Evolutionary conservation across 2,113 vertebrate species (phyloP), one percentile per base, ranked within the genome.

Genomic region (rat (Rattus norvegicus)): DNA sequence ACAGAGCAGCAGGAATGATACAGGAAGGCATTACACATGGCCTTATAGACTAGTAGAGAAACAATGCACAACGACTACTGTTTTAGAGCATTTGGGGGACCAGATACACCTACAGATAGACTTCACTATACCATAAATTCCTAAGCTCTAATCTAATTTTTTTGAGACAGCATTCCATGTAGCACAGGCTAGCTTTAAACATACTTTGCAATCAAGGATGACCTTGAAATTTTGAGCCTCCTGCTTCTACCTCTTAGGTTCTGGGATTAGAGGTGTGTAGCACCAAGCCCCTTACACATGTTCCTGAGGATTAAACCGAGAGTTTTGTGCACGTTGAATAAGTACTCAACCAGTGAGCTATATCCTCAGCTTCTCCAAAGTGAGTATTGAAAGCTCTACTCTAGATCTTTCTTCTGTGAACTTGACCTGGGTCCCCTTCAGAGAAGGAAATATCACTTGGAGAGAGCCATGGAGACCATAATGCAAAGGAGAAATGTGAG

Each of bases 381-480:
- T 24, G 17, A 36, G 13, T 43, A 43, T 43, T 43, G 24, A 7
- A 65, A 47, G 47, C 61, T 75, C 70, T 75, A 47, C 56, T 22
- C 75, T 33, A 91, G 43, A 94, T 69, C 73, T 90, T 93, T 85
- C 93, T 94, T 92, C 86, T 39, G 13, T 5, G 59, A 65, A 63
- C 54, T 72, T 87, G 43, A 92, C 56, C 69, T 81, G 59, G 43
- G 19, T 72, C 19, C 19, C 85, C 28, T 79, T 86, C 56, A 88
- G 26, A 96, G 93, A 92, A 90, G 61, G 77, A 94, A 94, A 79
- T 65, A 72, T 76, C 87, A 86, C 28, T 89, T 87, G 63, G 24
- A 94, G 20, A 28, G 33, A 88, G 24, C 70, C 92, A 92, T 90
- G 70, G 65, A 84, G 24, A 92, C n/a, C 65, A 91, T 81, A 77